phyloP scores from a whole-genome alignment of 1,140 invertebrate genomes.

The Zaprionus kolodkinae region DNA sequence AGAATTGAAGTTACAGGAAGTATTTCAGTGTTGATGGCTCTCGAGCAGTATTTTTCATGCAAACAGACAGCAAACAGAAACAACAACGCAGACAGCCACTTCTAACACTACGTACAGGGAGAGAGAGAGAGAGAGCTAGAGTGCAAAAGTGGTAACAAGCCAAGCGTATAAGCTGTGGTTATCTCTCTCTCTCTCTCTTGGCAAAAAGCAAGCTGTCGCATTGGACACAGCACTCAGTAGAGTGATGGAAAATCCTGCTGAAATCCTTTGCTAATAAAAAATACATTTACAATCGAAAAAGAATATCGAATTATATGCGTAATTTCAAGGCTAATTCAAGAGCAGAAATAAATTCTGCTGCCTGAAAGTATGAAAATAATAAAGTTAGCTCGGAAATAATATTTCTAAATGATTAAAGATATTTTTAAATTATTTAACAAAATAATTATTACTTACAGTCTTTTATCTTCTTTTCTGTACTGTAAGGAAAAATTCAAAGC shows the following conservation, averaged over 20 bases:
- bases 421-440: too few relatives aligned
- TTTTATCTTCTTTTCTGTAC: not conserved
- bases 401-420: too few relatives aligned
- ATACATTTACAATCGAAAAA: too few relatives aligned
- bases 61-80: slow-evolving; percentile 23
- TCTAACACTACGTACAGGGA: too few relatives aligned
- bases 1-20: slow-evolving; percentile 57
- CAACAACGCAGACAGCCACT: not conserved
- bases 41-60: slow-evolving; percentile 48
- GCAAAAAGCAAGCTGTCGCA: not conserved
- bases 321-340: too few relatives aligned
- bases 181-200: not conserved
- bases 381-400: too few relatives aligned
- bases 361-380: too few relatives aligned
- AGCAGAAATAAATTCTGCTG: too few relatives aligned
- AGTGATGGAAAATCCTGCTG: not conserved
- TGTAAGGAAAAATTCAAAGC: not conserved
- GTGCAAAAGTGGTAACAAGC: slow-evolving; percentile 6
- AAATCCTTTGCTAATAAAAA: not conserved
- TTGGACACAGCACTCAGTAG: not conserved
- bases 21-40: slow-evolving; percentile 59
- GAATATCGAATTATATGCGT: too few relatives aligned
- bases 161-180: slow-evolving; percentile 16
- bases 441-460: too few relatives aligned
- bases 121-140: too few relatives aligned